Base-by-base conservation (phyloP, 2,888 invertebrate genomes). In the Buathra laborator region DNA sequence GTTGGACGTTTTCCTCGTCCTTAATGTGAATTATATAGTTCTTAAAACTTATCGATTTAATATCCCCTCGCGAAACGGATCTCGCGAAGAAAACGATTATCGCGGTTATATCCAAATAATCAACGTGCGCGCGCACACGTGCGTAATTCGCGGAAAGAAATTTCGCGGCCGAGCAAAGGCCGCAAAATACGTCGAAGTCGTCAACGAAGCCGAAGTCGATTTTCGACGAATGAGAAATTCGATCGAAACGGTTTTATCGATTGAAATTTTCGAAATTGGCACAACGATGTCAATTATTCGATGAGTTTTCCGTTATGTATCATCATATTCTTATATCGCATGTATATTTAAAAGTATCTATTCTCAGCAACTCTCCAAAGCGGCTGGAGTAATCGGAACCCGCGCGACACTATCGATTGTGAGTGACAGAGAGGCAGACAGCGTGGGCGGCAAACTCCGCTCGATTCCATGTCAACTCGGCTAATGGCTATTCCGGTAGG, bases 391-490 rank as follows among this genome's bases (percentile, higher is more conserved):
- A 43, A 67, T 66, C 46, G 53, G 46, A 82, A 71, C 46, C 37
- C 70, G 64, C 44, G 19, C 16, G 56, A 71, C 71, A 66, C 53
- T 76, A 82, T 72, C 64, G 76, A 71, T 72, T 67, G 53, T 10
- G 71, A 79, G 46, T 51, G 64, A 16, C 51, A 44, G 24, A 43
- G 48, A 44, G 43, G 62, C 37, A 24, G 46, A 6, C 24, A 51
- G 56, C 12, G 62, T 53, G 46, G 48, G 77, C 64, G 51, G 72
- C 56, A 37, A n/a, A 68, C 89, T 90, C 89, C 89, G 89, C 86
- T 86, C 51, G 89, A 90, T 89, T 90, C 89, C 89, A 90, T 90
- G 89, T 88, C 88, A 90, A 91, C 91, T 91, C 88, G 82, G 88
- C 89, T 90, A 91, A 91, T 91, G 91, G 88, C 88, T 87, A 82